Evolutionary conservation across 1,140 invertebrate species (phyloP).

Genomic region (Hylaeus anthracinus): DNA sequence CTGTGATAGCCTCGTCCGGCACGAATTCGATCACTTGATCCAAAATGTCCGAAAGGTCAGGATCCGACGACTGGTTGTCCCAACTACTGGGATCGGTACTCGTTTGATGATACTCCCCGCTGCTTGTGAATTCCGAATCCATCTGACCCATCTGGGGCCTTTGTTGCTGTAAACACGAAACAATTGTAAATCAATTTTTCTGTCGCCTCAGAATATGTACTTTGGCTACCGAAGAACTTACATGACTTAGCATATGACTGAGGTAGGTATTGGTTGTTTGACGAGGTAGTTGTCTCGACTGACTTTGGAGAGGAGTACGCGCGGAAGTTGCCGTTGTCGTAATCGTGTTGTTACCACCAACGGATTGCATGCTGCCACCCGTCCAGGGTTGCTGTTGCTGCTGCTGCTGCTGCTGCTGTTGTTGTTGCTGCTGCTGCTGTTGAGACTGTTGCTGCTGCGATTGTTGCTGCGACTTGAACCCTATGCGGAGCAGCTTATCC

Average conservation of each 20-base stretch:
- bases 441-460: conserved; percentile 80
- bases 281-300: conserved; percentile 79
- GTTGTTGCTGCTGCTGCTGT: conserved; percentile 84
- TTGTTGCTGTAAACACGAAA: conserved; percentile 70
- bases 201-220: background rate
- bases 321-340: conserved; percentile 77
- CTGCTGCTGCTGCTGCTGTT: conserved; percentile 74
- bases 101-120: conserved; percentile 72
- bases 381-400: conserved; percentile 77
- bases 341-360: conserved; percentile 72
- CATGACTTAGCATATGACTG: conserved; percentile 79
- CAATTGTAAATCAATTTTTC: background rate
- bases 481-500: conserved; percentile 82
- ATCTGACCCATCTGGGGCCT: conserved; percentile 77
- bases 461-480: conserved; percentile 74
- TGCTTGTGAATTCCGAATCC: conserved; percentile 75
- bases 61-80: conserved; percentile 84
- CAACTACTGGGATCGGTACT: conserved; percentile 72
- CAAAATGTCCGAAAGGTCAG: conserved; percentile 89
- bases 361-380: conserved; percentile 74
- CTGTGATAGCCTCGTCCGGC: conserved; percentile 82
- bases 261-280: conserved; percentile 83
- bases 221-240: conserved; percentile 39
- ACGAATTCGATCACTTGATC: conserved; percentile 92
- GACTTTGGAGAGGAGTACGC: conserved; percentile 76